A percentile compares a stretch with the other conserved stretches of the same genome.
Evolutionary conservation across 2,797 vertebrate genomes (phyloP).

Genomic region (Eremophila alpestris): DNA sequence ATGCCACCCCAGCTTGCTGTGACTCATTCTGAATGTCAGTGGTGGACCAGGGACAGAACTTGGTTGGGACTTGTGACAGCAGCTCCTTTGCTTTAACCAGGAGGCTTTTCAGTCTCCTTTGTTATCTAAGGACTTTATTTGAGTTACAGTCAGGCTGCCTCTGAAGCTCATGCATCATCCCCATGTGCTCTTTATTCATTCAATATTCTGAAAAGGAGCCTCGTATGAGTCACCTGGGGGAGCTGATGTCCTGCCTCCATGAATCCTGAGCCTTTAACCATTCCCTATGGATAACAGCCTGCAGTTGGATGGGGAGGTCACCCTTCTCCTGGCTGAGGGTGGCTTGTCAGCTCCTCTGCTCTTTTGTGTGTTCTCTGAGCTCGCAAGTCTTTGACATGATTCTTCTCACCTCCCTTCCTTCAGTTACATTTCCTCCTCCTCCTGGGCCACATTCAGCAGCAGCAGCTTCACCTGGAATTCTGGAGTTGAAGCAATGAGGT

Average conservation of each 20-base stretch:
- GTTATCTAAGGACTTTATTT: background rate
- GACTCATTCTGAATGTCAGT: background rate
- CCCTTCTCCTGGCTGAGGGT: slow-evolving; percentile 80
- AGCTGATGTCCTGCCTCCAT: background rate
- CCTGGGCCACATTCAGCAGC: slow-evolving; percentile 73
- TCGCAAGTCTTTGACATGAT: slow-evolving; percentile 71
- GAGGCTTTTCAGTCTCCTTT: background rate
- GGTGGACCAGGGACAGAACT: background rate
- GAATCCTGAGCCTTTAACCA: background rate
- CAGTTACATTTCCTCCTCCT: slow-evolving; percentile 76
- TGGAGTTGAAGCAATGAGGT: background rate
- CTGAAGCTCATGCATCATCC: background rate
- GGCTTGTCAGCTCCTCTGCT: slow-evolving; percentile 68
- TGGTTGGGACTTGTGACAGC: background rate
- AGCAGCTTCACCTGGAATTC: slow-evolving; percentile 74
- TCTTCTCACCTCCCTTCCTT: slow-evolving; percentile 76
- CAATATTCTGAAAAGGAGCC: background rate
- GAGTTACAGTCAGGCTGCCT: background rate
- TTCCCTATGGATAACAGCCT: slow-evolving; percentile 23
- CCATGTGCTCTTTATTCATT: background rate
- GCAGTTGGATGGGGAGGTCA: slow-evolving; percentile 69
- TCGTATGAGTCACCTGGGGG: background rate
- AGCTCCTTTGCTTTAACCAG: background rate
- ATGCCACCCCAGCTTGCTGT: background rate
- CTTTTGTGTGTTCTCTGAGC: slow-evolving; percentile 65